phyloP scores from a whole-genome alignment of 64 coral and sea anemone genomes.

The Dendronephthya gigantea region DNA sequence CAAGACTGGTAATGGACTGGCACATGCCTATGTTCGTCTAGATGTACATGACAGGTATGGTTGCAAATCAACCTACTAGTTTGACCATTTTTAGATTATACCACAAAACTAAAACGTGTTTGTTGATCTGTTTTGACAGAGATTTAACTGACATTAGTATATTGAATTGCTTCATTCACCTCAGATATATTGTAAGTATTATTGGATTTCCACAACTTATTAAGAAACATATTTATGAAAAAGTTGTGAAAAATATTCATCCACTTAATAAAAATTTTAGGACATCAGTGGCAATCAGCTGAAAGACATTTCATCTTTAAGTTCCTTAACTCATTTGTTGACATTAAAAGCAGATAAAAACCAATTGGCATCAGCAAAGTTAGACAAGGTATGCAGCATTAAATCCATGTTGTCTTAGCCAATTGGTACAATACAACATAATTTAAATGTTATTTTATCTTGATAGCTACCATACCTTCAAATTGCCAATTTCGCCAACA shows the following conservation, averaged over 20 bases:
- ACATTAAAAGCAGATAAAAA: slow-evolving; percentile 87
- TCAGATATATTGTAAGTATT: slow-evolving; percentile 84
- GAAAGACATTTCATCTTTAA: slow-evolving; percentile 74
- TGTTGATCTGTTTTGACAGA: slow-evolving; percentile 31
- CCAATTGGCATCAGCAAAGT: slow-evolving; percentile 57
- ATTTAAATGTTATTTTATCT: no score
- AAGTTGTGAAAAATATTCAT: background rate
- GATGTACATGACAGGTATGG: slow-evolving; percentile 91
- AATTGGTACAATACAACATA: no score
- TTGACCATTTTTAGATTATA: no score
- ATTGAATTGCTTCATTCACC: slow-evolving; percentile 87
- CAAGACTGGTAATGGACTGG: slow-evolving; percentile 91
- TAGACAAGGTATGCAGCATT: slow-evolving; percentile 62
- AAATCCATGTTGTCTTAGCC: no score
- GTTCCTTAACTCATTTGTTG: slow-evolving; percentile 78
- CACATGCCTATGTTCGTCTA: slow-evolving; percentile 95
- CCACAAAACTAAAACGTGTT: no score
- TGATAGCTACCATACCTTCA: slow-evolving; percentile 90
- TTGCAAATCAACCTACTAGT: no score
- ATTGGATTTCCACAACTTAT: no score
- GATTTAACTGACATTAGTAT: slow-evolving; percentile 86
- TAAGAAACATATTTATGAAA: background rate
- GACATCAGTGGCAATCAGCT: slow-evolving; percentile 78
- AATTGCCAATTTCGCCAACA: slow-evolving; percentile 91
- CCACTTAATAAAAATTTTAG: slow-evolving; percentile 18